These are phyloP conservation scores for Aplysina aerophoba DNA, from an alignment of 37 sponge, comb jelly and placozoan species.

Conservation along the genomic window DNA sequence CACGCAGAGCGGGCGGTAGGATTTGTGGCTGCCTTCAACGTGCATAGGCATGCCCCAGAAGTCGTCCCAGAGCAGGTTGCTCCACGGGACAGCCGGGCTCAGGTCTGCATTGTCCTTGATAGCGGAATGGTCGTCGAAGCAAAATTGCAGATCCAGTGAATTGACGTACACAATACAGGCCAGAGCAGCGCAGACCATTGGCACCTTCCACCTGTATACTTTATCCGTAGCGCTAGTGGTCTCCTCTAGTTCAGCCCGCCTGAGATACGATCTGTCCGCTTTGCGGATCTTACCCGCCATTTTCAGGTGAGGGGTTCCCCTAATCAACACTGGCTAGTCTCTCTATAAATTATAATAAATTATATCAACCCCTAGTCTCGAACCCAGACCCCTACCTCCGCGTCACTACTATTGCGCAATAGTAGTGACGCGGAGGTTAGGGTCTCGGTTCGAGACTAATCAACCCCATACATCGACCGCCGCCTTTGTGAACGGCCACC, in stretches of 20 bases:
- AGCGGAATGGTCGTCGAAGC: slow-evolving; percentile 89
- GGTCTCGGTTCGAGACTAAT: too few relatives aligned
- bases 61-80: slow-evolving; percentile 79
- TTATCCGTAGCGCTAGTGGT: too few relatives aligned
- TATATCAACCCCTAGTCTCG: too few relatives aligned
- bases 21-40: slow-evolving; percentile 87
- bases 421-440: too few relatives aligned
- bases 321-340: too few relatives aligned
- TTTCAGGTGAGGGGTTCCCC: neutral
- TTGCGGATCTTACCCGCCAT: neutral
- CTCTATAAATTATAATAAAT: too few relatives aligned
- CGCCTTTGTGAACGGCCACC: too few relatives aligned
- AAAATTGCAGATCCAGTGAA: slow-evolving; percentile 70
- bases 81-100: slow-evolving; percentile 67
- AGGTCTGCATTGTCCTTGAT: slow-evolving; percentile 80
- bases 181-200: slow-evolving; percentile 44
- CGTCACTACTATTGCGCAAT: too few relatives aligned
- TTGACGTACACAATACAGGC: slow-evolving; percentile 64
- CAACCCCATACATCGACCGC: too few relatives aligned
- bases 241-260: neutral
- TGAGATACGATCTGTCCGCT: neutral
- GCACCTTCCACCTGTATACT: neutral
- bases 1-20: slow-evolving; percentile 90
- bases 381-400: too few relatives aligned
- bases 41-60: slow-evolving; percentile 98